These are phyloP conservation scores for Cydia strobilella DNA, from an alignment of 1,140 invertebrate genomes.

Conservation along the genomic window DNA sequence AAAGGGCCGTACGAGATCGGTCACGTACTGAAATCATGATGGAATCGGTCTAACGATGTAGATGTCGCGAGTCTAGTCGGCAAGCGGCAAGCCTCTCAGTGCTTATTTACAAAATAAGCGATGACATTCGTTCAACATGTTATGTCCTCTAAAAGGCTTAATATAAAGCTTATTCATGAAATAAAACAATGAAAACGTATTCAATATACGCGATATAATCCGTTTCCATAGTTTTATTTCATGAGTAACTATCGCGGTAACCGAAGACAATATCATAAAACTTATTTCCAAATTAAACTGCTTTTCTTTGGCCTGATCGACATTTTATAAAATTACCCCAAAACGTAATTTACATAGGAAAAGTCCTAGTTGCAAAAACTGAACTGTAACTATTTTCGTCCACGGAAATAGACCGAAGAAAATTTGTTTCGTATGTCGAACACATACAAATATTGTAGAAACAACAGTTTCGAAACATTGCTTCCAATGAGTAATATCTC, in stretches of 20 bases:
- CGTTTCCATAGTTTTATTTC: no score
- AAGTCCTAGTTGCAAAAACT: conserved; percentile 52
- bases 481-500: conserved; percentile 62
- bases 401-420: conserved; percentile 58
- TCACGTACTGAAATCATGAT: conserved; percentile 49
- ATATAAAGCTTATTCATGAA: conserved; percentile 33
- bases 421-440: conserved; percentile 62
- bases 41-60: conserved; percentile 50
- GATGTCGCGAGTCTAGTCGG: conserved; percentile 38
- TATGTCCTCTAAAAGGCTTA: conserved; percentile 7
- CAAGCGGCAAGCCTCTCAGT: not conserved
- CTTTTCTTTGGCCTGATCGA: not conserved
- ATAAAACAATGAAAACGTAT: no score
- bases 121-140: not conserved
- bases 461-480: conserved; percentile 56
- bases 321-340: conserved; percentile 38
- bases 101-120: not conserved
- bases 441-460: conserved; percentile 50
- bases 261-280: no score
- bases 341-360: not conserved
- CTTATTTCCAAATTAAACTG: conserved; percentile 2
- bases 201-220: no score
- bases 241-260: no score
- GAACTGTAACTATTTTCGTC: conserved; percentile 53
- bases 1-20: conserved; percentile 55